phyloP scores from a whole-genome alignment of 2,113 vertebrate species.

The Passer montanus region DNA sequence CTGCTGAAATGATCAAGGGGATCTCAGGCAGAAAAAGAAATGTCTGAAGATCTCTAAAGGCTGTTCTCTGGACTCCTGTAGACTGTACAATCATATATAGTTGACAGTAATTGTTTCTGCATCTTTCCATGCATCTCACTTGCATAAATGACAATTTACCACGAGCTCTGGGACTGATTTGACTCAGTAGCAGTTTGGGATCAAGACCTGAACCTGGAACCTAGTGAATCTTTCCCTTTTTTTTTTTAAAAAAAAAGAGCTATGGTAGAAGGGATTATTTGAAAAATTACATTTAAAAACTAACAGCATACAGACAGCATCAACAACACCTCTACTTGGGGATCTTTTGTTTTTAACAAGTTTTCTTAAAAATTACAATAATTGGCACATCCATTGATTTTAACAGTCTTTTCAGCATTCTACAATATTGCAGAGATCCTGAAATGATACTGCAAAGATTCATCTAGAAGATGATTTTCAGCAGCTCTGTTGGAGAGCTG shows the following conservation, averaged over 20 bases:
- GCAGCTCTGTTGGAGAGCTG: background rate
- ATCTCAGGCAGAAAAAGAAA: background rate
- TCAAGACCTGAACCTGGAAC: background rate
- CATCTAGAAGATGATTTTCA: background rate
- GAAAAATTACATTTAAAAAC: background rate
- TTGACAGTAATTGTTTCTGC: background rate
- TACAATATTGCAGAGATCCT: background rate
- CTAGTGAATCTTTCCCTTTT: background rate
- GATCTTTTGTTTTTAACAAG: background rate
- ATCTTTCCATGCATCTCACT: background rate
- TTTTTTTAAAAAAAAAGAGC: background rate
- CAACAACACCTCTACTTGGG: background rate
- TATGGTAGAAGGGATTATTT: background rate
- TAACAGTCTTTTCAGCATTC: background rate
- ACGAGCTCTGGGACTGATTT: background rate
- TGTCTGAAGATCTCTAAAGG: background rate
- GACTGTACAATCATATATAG: background rate
- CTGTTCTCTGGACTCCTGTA: background rate
- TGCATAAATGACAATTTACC: background rate
- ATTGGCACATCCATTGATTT: background rate
- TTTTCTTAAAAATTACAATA: background rate
- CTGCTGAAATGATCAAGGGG: background rate
- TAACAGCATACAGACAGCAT: background rate
- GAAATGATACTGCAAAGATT: background rate
- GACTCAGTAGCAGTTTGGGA: background rate